Evolutionary conservation across 2,797 vertebrate genomes (phyloP), one percentile per base, ranked within the genome.

Genomic region (Hypotaenidia philippensis): DNA sequence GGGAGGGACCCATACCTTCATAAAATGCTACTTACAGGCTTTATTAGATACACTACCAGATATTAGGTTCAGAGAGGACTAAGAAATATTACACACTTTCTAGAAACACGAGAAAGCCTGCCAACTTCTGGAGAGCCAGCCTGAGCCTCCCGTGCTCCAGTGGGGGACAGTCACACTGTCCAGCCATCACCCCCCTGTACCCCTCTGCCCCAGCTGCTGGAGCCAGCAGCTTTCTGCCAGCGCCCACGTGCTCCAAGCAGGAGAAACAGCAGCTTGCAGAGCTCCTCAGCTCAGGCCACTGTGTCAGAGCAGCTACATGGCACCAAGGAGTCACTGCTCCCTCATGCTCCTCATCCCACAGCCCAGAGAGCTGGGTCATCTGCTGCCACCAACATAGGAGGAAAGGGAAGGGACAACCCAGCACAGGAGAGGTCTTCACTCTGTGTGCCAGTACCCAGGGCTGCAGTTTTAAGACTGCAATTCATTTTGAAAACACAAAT

Each of bases 1-100:
- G 57, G 84, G 71, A 93, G 89, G 72, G 72, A 78, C 93, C 53
- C 6, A 47, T 70, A 83, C 69, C 83, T 89, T 89, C 69, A 50
- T 65, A 41, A 88, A 85, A 74, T 36, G 11, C 85, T 49, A 65
- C 77, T 79, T 80, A n/a, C 29, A 78, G 40, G 36, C 91, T 95
- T 74, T 57, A 55, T 80, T 69, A 92, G 71, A 61, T 40, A 61
- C 53, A 71, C 56, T 87, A 56, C 68, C 71, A 85, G 78, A 85
- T 81, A 74, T 17, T 85, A 38, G 53, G 81, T 69, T 92, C 68
- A 36, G 25, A 45, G 13, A 61, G 31, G 72, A 86, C 74, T 66
- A 85, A 57, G 57, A 83, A 81, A 63, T 81, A 69, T 7, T 27
- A 22, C 65, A 53, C 32, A 68, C 61, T 96, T 90, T 36, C 29